A percentile compares a stretch with the other conserved stretches of the same genome.
Evolutionary conservation across 53 echinoderm and acorn worm species (phyloP).

Genomic region (Paelopatides confundens): DNA sequence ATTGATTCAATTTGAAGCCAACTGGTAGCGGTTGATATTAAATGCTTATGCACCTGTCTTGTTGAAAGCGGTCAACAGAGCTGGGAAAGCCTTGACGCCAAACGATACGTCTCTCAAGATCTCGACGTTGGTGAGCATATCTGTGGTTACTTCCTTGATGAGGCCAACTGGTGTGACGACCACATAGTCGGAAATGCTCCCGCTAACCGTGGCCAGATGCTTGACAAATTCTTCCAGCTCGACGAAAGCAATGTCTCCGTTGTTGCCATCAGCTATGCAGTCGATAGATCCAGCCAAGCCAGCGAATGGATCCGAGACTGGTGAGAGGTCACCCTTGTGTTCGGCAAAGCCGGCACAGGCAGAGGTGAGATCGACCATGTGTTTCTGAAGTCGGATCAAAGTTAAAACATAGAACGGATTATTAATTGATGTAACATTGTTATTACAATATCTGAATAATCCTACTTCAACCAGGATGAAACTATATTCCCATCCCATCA

Average conservation of each 20-base stretch:
- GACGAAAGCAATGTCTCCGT: constrained; percentile 19
- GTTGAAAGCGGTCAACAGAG: constrained; percentile 81
- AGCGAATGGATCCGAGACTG: neutral
- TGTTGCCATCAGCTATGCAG: neutral
- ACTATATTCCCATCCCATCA: no score
- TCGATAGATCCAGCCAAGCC: neutral
- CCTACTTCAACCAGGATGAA: no score
- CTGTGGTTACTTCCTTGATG: constrained; percentile 17
- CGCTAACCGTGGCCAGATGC: neutral
- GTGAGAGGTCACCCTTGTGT: neutral
- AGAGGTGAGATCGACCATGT: neutral
- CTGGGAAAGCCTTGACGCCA: constrained; percentile 78
- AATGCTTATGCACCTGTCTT: constrained; percentile 77
- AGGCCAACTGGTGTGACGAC: constrained; percentile 24
- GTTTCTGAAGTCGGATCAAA: constrained; percentile 10
- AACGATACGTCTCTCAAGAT: constrained; percentile 54
- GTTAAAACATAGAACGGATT: no score
- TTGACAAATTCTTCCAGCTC: neutral
- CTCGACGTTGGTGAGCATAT: constrained; percentile 46
- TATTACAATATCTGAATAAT: no score
- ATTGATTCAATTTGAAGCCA: no score
- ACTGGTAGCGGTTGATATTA: no score
- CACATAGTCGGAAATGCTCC: neutral
- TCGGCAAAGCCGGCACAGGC: constrained; percentile 19
- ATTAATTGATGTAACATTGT: no score